phyloP scores from a whole-genome alignment of 1,140 invertebrate genomes.

The Neodiprion fabricii region DNA sequence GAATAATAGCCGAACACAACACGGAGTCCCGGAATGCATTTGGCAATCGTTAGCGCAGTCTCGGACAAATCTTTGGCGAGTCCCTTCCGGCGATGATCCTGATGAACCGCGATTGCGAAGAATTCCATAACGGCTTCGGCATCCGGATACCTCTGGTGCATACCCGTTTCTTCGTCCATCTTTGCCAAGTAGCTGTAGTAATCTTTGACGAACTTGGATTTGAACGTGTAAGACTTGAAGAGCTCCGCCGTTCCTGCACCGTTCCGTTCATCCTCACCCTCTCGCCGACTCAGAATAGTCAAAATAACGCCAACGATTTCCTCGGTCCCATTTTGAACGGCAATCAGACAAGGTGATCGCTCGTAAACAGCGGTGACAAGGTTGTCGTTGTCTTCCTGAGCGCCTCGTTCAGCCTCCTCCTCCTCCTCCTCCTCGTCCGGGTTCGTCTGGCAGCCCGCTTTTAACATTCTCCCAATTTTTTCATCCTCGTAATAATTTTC shows the following conservation, averaged over 20 bases:
- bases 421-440: constrained; percentile 1
- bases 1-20: constrained; percentile 39
- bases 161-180: constrained; percentile 22
- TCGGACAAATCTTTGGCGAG: constrained; percentile 23
- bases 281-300: constrained; percentile 19
- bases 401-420: not conserved
- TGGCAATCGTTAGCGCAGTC: constrained; percentile 22
- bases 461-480: not conserved
- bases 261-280: constrained; percentile 21
- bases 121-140: constrained; percentile 31
- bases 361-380: constrained; percentile 17
- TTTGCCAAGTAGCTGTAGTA: constrained; percentile 31
- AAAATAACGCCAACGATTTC: constrained; percentile 30
- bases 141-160: constrained; percentile 22
- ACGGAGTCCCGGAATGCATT: constrained; percentile 16
- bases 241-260: not conserved
- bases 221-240: constrained; percentile 13
- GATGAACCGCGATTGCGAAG: constrained; percentile 34
- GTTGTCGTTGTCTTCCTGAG: constrained; percentile 24
- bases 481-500: not conserved
- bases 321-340: constrained; percentile 9
- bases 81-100: constrained; percentile 29
- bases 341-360: constrained; percentile 25
- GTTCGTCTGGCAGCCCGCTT: not conserved
- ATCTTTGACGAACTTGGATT: constrained; percentile 12